These are phyloP conservation scores for Pocillopora damicornis DNA, from an alignment of 64 coral and sea anemone species.

Conservation along the genomic window DNA sequence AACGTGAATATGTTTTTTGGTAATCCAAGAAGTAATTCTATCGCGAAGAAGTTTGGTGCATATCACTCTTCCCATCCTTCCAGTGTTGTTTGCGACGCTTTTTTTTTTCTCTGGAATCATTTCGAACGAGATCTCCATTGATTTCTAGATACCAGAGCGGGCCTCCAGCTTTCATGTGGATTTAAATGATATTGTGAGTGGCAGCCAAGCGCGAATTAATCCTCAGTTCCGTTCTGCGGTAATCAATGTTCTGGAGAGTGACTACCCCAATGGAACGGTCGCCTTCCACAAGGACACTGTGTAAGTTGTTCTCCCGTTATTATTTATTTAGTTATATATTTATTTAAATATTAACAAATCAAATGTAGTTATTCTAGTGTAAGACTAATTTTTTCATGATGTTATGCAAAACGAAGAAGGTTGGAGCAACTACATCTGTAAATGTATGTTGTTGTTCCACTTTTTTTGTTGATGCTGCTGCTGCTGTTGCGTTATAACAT, in stretches of 20 bases:
- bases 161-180: conserved; percentile 76
- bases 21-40: no score
- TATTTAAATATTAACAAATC: background rate
- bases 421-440: no score
- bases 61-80: no score
- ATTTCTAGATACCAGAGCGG: conserved; percentile 77
- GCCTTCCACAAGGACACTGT: conserved; percentile 51
- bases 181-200: conserved; percentile 56
- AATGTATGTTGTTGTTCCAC: no score
- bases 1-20: no score
- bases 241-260: conserved; percentile 74
- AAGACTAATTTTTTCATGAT: no score
- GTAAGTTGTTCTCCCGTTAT: conserved; percentile 49
- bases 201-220: conserved; percentile 56
- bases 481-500: no score
- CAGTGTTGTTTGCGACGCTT: background rate
- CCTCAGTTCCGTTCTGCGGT: conserved; percentile 35
- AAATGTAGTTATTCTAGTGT: background rate
- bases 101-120: background rate
- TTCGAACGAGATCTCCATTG: background rate
- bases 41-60: no score
- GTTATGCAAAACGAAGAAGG: no score
- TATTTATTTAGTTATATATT: background rate
- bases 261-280: conserved; percentile 82
- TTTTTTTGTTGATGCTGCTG: background rate